Base-by-base conservation (phyloP, 2,888 invertebrate genomes). In the Cheiracanthium punctorium region DNA sequence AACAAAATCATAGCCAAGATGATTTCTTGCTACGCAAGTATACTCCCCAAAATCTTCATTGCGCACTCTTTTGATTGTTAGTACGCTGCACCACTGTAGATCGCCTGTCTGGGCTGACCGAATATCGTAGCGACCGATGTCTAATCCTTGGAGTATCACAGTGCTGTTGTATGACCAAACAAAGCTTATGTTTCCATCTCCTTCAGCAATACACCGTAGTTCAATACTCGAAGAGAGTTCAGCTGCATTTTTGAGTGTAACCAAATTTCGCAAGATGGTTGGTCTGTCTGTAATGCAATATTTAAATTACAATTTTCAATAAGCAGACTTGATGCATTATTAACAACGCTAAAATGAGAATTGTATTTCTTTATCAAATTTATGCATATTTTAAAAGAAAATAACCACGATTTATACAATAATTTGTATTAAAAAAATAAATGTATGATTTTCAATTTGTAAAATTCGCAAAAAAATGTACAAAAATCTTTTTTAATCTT, bases 1-100 rank as follows among this genome's bases (percentile, higher is more conserved):
- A 71, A 95, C 94, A 0, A 94, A 94, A 24, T 95, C 94, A 90
- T 95, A 95, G 0, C 98, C 98, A 90, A 97, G 92, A 82, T 95
- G 95, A 91, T 98, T 98, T 88, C 95, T 94, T 0, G 97, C 97
- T 0, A 95, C 94, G 91, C 98, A 98, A 90, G 96, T 95, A 91
- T 98, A 98, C 43, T 94, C 94, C 0, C 98, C 98, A 90, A 98
- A 98, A 92, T 98, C 98, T 0, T 94, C 93, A 0, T 95, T 94
- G 0, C 94, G 94, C 24, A 98, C 96, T 90, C 95, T 95, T 88
- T 94, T 94, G 84, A 98, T 95, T 79, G 95, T 94, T 32, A 98
- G 93, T 1, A 95, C 93, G 17, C 97, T 96, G 90, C 96, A 95
- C 90, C 96, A 96, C 0, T 95, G 95, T 48, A 97, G 93, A 0